These are phyloP conservation scores for Phyllotreta cruciferae DNA, from an alignment of 2,888 invertebrate genomes.

Conservation along the genomic window DNA sequence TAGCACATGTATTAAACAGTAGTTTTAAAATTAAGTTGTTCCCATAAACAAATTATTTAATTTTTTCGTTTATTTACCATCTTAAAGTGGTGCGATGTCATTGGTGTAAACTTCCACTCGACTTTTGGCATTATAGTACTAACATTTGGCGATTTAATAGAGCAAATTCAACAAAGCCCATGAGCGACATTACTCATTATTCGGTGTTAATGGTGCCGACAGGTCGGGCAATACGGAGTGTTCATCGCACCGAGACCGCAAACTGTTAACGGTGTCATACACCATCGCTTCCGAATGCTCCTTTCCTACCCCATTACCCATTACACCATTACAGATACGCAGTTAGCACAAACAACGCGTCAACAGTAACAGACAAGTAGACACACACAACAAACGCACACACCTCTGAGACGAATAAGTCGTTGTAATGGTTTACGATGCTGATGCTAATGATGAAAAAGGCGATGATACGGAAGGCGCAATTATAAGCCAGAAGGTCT, in stretches of 20 bases:
- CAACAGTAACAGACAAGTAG: not conserved
- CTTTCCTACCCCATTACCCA: conserved; percentile 24
- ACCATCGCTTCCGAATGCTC: conserved; percentile 38
- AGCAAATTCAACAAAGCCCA: conserved; percentile 33
- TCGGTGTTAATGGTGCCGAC: conserved; percentile 47
- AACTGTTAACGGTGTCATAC: conserved; percentile 45
- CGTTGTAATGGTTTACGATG: no score
- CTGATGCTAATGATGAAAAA: not conserved
- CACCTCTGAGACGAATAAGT: no score
- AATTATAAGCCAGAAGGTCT: not conserved
- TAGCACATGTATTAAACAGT: no score
- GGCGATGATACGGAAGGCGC: conserved; percentile 1
- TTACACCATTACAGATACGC: conserved; percentile 19
- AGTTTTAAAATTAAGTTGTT: no score
- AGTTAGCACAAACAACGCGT: conserved; percentile 1
- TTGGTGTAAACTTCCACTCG: no score
- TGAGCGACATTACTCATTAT: conserved; percentile 45
- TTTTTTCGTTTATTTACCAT: no score
- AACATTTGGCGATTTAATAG: conserved; percentile 31
- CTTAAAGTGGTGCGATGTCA: no score
- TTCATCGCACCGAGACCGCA: conserved; percentile 46
- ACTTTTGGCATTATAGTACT: no score
- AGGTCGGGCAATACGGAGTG: conserved; percentile 43
- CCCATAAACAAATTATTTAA: no score
- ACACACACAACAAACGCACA: no score